Conservation (phyloP, 2,888 invertebrate genomes). For the Caradrina clavipalpis region DNA sequence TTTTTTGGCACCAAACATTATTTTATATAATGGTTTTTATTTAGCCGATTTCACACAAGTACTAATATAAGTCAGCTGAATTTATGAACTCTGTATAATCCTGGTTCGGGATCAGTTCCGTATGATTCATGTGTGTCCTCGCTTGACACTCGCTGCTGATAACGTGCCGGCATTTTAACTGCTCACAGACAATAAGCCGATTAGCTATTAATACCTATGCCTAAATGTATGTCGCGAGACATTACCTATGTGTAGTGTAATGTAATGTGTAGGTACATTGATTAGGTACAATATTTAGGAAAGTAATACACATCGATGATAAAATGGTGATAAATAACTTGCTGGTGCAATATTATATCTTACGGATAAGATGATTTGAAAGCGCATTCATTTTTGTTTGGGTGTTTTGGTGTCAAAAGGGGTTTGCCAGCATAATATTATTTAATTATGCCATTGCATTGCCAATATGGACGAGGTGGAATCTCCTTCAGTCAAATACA, state of each 20-base stretch:
- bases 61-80: slow-evolving; percentile 5
- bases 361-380: slow-evolving; percentile 3
- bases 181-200: slow-evolving; percentile 41
- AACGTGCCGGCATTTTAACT: slow-evolving; percentile 51
- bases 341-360: slow-evolving; percentile 14
- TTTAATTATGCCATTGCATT: no score
- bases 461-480: no score
- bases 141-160: slow-evolving; percentile 15
- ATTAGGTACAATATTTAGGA: background rate
- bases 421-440: background rate
- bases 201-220: slow-evolving; percentile 38
- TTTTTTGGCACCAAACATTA: slow-evolving; percentile 20
- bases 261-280: background rate
- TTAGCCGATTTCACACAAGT: background rate
- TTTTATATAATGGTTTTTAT: slow-evolving; percentile 12
- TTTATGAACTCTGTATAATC: slow-evolving; percentile 1
- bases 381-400: background rate
- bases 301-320: slow-evolving; percentile 6
- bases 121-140: slow-evolving; percentile 1
- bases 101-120: slow-evolving; percentile 3
- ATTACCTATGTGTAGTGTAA: slow-evolving; percentile 10
- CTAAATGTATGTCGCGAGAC: slow-evolving; percentile 10
- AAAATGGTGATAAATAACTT: slow-evolving; percentile 12
- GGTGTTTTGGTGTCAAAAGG: background rate
- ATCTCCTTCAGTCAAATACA: no score